phyloP scores from a whole-genome alignment of 1,140 invertebrate species.

The Caenorhabditis tropicalis region DNA sequence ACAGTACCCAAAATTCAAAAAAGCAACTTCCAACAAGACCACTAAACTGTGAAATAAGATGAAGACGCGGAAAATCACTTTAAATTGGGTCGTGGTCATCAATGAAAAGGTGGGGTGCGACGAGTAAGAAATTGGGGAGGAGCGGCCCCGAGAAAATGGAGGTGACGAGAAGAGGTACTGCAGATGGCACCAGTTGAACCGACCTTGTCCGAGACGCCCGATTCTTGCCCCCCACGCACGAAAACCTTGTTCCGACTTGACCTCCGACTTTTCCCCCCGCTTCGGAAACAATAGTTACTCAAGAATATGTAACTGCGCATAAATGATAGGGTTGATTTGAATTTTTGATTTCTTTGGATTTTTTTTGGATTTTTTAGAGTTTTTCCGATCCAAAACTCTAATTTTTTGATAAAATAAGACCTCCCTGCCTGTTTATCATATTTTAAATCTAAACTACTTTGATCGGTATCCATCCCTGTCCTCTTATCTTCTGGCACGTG shows the following conservation, averaged over 20 bases:
- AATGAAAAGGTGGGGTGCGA: not conserved
- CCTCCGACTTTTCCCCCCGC: constrained; percentile 17
- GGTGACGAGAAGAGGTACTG: constrained; percentile 30
- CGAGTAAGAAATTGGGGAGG: constrained; percentile 36
- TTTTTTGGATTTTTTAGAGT: too few species aligned
- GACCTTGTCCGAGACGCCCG: constrained; percentile 36
- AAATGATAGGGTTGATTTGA: constrained; percentile 20
- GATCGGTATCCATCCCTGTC: not conserved
- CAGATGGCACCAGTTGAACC: constrained; percentile 42
- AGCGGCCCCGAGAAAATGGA: constrained; percentile 27
- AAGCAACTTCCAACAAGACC: too few species aligned
- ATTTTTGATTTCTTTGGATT: not conserved
- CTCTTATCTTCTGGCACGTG: constrained; percentile 4
- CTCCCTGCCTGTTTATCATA: not conserved
- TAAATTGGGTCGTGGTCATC: constrained; percentile 39
- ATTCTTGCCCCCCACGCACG: too few species aligned
- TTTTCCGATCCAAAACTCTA: too few species aligned
- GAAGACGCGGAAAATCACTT: not conserved
- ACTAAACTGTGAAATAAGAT: not conserved
- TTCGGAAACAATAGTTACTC: constrained; percentile 4
- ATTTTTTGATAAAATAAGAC: not conserved
- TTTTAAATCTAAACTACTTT: not conserved
- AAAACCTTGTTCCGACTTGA: constrained; percentile 37
- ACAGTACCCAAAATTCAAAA: too few species aligned
- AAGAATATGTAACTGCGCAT: not conserved